Conservation (phyloP, 1,140 invertebrate genomes). For the Trichonephila clavata region DNA sequence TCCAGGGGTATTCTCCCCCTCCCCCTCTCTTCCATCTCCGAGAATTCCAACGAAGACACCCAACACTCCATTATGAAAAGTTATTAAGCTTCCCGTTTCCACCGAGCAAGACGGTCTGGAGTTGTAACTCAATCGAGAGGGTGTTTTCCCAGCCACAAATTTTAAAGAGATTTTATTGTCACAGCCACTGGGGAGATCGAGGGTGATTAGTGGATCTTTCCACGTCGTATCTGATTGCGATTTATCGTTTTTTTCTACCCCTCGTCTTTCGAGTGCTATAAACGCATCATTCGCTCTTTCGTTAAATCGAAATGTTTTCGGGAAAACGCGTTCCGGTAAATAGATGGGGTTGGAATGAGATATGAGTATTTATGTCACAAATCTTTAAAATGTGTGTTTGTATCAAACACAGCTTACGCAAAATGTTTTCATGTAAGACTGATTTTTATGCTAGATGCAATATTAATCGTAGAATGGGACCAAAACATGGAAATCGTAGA, state of each 20-base stretch:
- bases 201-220: not conserved
- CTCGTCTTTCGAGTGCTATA: not conserved
- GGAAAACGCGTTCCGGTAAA: not conserved
- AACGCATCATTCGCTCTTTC: not conserved
- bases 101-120: not conserved
- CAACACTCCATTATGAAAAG: conserved; percentile 56
- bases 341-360: not conserved
- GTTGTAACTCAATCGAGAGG: conserved; percentile 41
- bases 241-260: not conserved
- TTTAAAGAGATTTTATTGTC: conserved; percentile 38
- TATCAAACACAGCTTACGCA: not conserved
- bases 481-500: too few relatives aligned
- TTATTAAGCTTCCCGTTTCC: conserved; percentile 7
- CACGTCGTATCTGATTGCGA: not conserved
- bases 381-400: not conserved
- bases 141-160: conserved; percentile 35
- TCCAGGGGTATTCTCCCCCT: not conserved
- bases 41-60: conserved; percentile 46
- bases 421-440: too few relatives aligned
- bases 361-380: not conserved
- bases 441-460: too few relatives aligned
- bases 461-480: too few relatives aligned
- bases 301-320: not conserved
- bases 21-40: not conserved
- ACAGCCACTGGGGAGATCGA: not conserved